Percentiles rank a stretch among this genome's conserved stretches.
These are phyloP conservation scores for Timema cristinae DNA, from an alignment of 2,888 invertebrate genomes.

Conservation along the genomic window DNA sequence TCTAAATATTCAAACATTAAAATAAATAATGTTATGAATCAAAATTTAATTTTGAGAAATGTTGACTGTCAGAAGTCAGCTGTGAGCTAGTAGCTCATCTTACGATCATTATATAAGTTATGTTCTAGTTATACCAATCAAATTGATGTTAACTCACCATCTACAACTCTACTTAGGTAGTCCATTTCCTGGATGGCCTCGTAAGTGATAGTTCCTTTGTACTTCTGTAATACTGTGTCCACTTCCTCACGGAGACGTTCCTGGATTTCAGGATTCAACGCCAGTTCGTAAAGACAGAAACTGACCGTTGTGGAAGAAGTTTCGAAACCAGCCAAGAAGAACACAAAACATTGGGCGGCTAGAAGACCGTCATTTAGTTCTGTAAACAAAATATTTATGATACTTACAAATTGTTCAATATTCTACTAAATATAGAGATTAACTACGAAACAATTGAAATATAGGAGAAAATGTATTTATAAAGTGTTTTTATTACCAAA, in stretches of 20 bases:
- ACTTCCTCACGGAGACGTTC: neutral
- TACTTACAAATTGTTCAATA: no score
- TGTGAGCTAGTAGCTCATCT: no score
- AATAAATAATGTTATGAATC: no score
- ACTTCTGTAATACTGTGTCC: neutral
- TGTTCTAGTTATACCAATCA: neutral
- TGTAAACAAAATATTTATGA: neutral
- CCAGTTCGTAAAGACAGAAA: conserved; percentile 13
- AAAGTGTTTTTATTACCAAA: no score
- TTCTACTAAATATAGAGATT: no score
- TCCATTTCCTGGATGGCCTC: conserved; percentile 13
- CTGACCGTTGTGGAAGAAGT: neutral
- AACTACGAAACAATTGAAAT: no score
- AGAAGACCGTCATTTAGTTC: neutral
- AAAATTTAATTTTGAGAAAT: no score
- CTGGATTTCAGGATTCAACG: conserved; percentile 3
- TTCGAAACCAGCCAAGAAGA: conserved; percentile 15
- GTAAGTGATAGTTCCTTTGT: neutral
- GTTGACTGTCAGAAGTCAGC: no score
- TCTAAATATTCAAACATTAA: no score
- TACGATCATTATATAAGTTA: neutral
- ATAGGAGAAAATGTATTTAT: no score
- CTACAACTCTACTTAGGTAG: conserved; percentile 1
- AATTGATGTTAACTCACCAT: conserved; percentile 21
- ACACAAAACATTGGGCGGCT: conserved; percentile 9